Base-by-base conservation (phyloP, 2,113 vertebrate species). In the Poeciliopsis prolifica region DNA sequence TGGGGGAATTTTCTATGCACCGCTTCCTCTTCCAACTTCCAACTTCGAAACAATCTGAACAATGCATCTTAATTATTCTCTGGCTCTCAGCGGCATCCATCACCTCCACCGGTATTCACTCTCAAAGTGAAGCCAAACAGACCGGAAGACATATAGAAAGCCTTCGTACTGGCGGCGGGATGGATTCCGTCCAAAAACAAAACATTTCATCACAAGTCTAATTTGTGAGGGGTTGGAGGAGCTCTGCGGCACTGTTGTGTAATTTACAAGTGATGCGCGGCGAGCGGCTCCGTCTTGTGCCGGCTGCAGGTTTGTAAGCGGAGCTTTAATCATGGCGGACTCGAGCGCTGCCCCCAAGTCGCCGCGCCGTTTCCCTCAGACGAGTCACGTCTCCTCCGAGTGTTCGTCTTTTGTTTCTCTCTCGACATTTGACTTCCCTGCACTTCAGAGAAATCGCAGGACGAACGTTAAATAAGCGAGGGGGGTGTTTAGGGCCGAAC, bases 231-330 rank as follows among this genome's bases (percentile, higher is more conserved):
- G 19, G 66, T 58, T 60, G 63, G 30, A 35, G 17, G 33, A 29
- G n/a, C 72, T 77, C 22, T 5, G 22, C 30, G 3, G 14, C 11
- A 29, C 24, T 31, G 24, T 61, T 51, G 28, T 42, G 28, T 76
- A 1, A 74, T 69, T 77, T 61, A 19, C 40, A 35, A 35, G 44
- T 24, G 11, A 42, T 15, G 51, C 33, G 29, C 12, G 3, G 19
- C 4, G 10, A 15, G 35, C 12, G 19, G 11, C 29, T 28, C 30
- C 42, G 33, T 7, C 48, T 40, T 30, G 51, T 44, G 0, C 1
- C 13, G 37, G 66, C 68, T 72, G 74, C 72, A 82, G 77, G 65
- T 82, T 65, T 71, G 72, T 66, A 30, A 78, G 61, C 70, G 3
- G 58, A 54, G 67, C 72, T 68, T 48, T 78, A 75, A 80, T 86